These are phyloP conservation scores for Leuctra nigra DNA, from an alignment of 2,888 invertebrate species.

Conservation along the genomic window DNA sequence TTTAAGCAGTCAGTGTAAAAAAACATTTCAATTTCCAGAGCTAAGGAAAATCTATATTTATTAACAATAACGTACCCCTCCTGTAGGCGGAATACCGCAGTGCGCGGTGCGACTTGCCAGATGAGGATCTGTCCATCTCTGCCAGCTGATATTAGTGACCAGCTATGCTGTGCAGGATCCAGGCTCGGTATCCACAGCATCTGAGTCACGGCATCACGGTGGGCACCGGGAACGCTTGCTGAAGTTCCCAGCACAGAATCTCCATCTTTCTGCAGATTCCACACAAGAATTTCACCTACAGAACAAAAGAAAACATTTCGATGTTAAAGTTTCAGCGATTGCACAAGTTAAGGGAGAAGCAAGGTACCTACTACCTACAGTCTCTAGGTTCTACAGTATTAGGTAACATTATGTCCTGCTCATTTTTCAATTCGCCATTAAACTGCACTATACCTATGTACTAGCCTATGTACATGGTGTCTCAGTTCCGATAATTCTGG, in stretches of 20 bases:
- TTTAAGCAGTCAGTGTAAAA: neutral
- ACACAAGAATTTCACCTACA: constrained; percentile 27
- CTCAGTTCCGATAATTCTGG: too few species aligned
- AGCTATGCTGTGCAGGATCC: constrained; percentile 29
- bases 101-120: constrained; percentile 21
- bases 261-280: constrained; percentile 27
- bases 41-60: neutral
- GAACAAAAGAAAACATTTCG: neutral
- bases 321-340: neutral
- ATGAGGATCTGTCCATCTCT: constrained; percentile 26
- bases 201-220: constrained; percentile 38
- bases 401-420: too few species aligned
- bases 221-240: constrained; percentile 30
- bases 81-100: constrained; percentile 13
- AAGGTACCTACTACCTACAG: too few species aligned
- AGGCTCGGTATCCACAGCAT: constrained; percentile 38
- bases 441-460: too few species aligned
- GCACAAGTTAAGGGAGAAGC: too few species aligned
- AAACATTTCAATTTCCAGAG: neutral
- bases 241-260: constrained; percentile 23
- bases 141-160: constrained; percentile 22
- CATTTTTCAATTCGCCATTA: too few species aligned
- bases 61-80: constrained; percentile 21
- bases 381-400: too few species aligned
- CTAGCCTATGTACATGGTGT: too few species aligned